phyloP scores from a whole-genome alignment of 2,113 vertebrate species.

The Lampris megalopsis region DNA sequence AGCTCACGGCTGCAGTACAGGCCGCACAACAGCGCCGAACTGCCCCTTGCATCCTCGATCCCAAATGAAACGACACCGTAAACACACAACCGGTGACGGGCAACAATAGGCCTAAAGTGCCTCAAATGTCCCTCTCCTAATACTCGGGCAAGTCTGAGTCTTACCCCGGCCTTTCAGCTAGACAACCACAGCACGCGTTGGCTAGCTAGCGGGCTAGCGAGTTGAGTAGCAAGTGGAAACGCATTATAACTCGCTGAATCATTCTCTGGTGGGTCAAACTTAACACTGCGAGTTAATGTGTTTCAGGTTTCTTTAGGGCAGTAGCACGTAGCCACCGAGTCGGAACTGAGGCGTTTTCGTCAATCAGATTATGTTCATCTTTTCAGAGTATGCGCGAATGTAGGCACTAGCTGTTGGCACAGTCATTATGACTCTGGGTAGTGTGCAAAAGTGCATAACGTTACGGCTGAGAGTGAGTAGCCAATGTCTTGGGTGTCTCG shows the following conservation, averaged over 20 bases:
- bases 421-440: slow-evolving; percentile 74
- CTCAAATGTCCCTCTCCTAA: slow-evolving; percentile 29
- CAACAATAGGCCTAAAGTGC: not conserved
- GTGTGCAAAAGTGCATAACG: slow-evolving; percentile 78
- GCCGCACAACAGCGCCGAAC: slow-evolving; percentile 63
- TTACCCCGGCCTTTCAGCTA: slow-evolving; percentile 43
- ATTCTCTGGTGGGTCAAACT: slow-evolving; percentile 75
- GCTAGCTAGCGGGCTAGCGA: slow-evolving; percentile 67
- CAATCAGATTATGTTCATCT: slow-evolving; percentile 26
- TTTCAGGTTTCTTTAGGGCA: slow-evolving; percentile 47
- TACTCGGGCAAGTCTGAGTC: slow-evolving; percentile 25
- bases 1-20: slow-evolving; percentile 72
- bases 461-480: slow-evolving; percentile 52
- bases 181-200: slow-evolving; percentile 68
- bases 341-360: slow-evolving; percentile 12
- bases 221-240: slow-evolving; percentile 69
- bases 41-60: slow-evolving; percentile 24
- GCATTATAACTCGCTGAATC: slow-evolving; percentile 84
- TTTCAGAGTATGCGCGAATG: slow-evolving; percentile 60
- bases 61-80: slow-evolving; percentile 27
- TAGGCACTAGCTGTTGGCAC: slow-evolving; percentile 58
- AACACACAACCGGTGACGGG: not conserved
- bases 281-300: slow-evolving; percentile 70
- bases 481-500: slow-evolving; percentile 33
- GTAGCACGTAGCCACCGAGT: slow-evolving; percentile 28